Evolutionary conservation across 1,140 invertebrate species (phyloP), one percentile per base, ranked within the genome.

Genomic region (Drosophila pectinifera): DNA sequence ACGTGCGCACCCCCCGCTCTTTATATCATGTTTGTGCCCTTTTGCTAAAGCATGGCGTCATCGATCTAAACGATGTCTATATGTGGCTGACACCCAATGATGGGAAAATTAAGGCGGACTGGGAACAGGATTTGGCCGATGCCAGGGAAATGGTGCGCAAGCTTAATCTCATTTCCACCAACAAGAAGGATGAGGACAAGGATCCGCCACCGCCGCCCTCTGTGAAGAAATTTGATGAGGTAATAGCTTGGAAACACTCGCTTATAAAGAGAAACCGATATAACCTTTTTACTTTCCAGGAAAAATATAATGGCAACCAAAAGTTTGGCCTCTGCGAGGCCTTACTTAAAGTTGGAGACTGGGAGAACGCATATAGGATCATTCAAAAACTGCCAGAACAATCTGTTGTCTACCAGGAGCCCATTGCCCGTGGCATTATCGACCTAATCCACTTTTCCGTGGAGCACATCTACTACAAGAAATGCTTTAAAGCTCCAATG

Each of bases 301-400:
- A 91, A 14, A 95, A 96, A 85, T 96, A 96, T 90, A 93, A 94
- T 89, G 94, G 93, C 61, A 99, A 99, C 93, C 98, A 99, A 93
- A 99, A 99, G 92, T 95, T 99, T 80, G 96, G 97, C 39, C 93
- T 99, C 5, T 96, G 97, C 90, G 96, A 98, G 92, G 97, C 97
- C 2, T 92, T 99, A 5, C 91, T 99, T 5, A 94, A 95, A 78
- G 95, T 99, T 70, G 98, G 97, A 18, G 97, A 97, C 78, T 99
- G 98, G 98, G 94, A 95, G 11, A 96, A 96, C 85, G 97, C 97
- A 8, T 93, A 95, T 57, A 93, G 94, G 51, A 93, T 99, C 38
- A 95, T 98, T 20, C 95, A 95, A 61, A 94, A 95, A 56, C 94
- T 99, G 59, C 98, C 98, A 3, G 96, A 97, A 45, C 95, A 95